These are phyloP conservation scores for Halocaridina rubra DNA, from an alignment of 2,888 invertebrate genomes.

Conservation along the genomic window DNA sequence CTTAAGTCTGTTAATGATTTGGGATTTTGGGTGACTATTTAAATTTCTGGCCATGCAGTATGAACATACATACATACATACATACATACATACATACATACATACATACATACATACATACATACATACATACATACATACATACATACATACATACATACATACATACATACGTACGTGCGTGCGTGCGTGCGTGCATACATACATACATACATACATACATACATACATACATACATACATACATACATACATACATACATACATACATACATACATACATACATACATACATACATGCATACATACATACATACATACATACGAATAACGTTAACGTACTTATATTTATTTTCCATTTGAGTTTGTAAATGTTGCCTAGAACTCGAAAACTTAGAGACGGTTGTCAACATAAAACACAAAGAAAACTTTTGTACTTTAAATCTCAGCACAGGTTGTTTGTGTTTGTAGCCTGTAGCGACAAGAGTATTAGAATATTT, in stretches of 20 bases:
- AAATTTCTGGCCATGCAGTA: not conserved
- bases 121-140: not conserved
- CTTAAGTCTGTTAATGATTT: too few species aligned
- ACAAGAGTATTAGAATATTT: too few species aligned
- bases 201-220: not conserved
- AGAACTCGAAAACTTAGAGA: too few species aligned
- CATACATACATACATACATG: not conserved
- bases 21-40: too few species aligned
- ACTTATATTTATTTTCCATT: too few species aligned
- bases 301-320: not conserved
- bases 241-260: not conserved
- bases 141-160: not conserved
- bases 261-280: not conserved
- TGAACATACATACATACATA: not conserved
- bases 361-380: too few species aligned
- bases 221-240: not conserved
- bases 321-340: too few species aligned
- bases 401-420: too few species aligned
- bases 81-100: not conserved
- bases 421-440: too few species aligned
- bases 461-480: too few species aligned
- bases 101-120: not conserved
- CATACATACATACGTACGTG: not conserved
- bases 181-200: too few species aligned
- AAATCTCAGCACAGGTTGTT: too few species aligned